A percentile compares a stretch with the other conserved stretches of the same genome.
phyloP scores from a whole-genome alignment of 2,797 vertebrate species.

The Hypotaenidia okinawae region DNA sequence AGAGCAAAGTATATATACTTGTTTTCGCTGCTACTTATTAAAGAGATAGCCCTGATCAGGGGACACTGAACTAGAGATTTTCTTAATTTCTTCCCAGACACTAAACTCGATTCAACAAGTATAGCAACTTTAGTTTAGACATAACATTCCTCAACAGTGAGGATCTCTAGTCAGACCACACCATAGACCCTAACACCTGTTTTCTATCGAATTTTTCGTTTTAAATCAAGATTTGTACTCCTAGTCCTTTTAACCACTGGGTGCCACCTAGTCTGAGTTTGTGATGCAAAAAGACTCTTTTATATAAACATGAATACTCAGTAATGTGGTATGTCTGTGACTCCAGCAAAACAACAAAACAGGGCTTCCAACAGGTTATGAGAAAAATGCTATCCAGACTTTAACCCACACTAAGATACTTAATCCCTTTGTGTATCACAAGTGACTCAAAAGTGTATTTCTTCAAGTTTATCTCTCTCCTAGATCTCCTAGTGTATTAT shows the following conservation, averaged over 20 bases:
- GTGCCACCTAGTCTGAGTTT: constrained; percentile 32
- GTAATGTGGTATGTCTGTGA: background rate
- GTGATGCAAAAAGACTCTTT: background rate
- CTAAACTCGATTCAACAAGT: background rate
- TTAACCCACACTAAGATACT: background rate
- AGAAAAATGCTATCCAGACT: constrained; percentile 30
- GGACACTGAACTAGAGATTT: background rate
- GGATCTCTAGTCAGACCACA: background rate
- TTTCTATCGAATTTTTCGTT: background rate
- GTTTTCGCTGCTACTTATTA: background rate
- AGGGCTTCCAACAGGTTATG: constrained; percentile 35
- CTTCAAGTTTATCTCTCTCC: constrained; percentile 21
- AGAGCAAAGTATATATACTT: background rate
- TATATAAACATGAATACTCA: constrained; percentile 17
- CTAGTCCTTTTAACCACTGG: background rate
- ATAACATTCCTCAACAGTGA: background rate
- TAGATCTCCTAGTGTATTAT: background rate
- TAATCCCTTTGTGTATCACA: background rate
- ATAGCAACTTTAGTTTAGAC: rapidly evolving
- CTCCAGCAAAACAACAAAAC: constrained; percentile 11
- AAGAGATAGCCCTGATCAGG: background rate
- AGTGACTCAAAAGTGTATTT: constrained; percentile 10
- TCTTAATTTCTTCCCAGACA: background rate
- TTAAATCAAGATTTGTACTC: background rate
- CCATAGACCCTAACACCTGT: background rate